phyloP scores from a whole-genome alignment of 2,888 invertebrate species.

The Doris montereyensis region DNA sequence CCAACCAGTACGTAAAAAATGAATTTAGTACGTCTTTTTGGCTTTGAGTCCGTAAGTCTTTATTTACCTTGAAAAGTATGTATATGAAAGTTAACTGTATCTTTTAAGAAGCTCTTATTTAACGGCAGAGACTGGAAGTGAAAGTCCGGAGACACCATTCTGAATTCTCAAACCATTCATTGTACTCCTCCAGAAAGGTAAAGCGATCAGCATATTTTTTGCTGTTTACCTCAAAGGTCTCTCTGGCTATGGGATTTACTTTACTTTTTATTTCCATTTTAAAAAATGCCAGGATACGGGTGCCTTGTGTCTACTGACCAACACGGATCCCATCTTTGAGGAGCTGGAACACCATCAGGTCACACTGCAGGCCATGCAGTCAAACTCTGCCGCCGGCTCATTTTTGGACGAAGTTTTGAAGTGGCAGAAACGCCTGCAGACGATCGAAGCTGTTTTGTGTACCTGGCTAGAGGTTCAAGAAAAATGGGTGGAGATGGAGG shows the following conservation, averaged over 20 bases:
- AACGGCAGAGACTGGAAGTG: too few relatives aligned
- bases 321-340: conserved; percentile 70
- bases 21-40: too few relatives aligned
- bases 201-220: neutral
- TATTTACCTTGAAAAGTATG: too few relatives aligned
- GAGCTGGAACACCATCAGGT: conserved; percentile 72
- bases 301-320: conserved; percentile 60
- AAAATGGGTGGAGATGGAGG: conserved; percentile 71
- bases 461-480: conserved; percentile 72
- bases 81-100: too few relatives aligned
- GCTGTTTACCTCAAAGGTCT: neutral
- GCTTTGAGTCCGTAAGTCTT: too few relatives aligned
- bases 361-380: conserved; percentile 70
- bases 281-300: conserved; percentile 65
- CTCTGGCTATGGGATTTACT: neutral
- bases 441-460: conserved; percentile 70
- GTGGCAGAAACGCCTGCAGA: conserved; percentile 72
- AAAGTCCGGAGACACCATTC: too few relatives aligned
- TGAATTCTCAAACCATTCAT: too few relatives aligned
- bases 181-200: neutral
- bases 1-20: too few relatives aligned
- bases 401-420: conserved; percentile 72
- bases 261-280: neutral
- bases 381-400: conserved; percentile 70
- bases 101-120: too few relatives aligned